Evolutionary conservation across 2,797 vertebrate genomes (phyloP), one percentile per base, ranked within the genome.

Genomic region (Arctocebus calabarensis): DNA sequence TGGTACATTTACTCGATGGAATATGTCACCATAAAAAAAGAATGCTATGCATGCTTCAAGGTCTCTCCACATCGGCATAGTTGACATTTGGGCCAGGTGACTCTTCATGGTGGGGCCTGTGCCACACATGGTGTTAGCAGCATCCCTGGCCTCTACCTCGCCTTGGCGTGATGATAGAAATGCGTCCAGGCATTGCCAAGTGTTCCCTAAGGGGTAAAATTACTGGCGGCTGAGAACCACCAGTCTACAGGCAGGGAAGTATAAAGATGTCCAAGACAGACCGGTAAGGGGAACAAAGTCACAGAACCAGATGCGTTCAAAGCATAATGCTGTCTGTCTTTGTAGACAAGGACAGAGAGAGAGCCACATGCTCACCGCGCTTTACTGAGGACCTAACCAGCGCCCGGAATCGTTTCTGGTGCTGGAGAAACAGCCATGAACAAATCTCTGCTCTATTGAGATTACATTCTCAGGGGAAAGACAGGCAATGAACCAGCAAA

Each of bases 11-110:
- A 84, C 62, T 52, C 62, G 7, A 11, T 0, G 12, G 82, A 52
- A 9, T 27, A 16, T 11, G n/a, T 12, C n/a, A 16, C 23, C 64
- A 4, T 62, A 37, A 68, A 55, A 68, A 52, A 52, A 12, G 48
- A 40, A 57, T 0, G 84, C 11, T n/a, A 19, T 0, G 25, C 8
- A 45, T 37, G 4, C 34, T 29, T 22, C 16, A 0, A 48, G n/a
- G 10, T 27, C 22, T 9, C 84, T 70, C n/a, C 37, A 16, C n/a
- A 12, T 4, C 0, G 1, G 62, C 64, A 57, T 25, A 16, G 3
- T 3, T 55, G 66, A 70, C 45, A 7, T 40, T 17, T 34, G 32
- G 43, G 43, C 29, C 0, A 2, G 43, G 29, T 17, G 43, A 17
- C 10, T 5, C 32, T 7, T 13, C 22, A 7, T 1, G 25, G 84